Evolutionary conservation across 2,888 invertebrate genomes (phyloP), one percentile per base, ranked within the genome.

Genomic region (Diaperis boleti): DNA sequence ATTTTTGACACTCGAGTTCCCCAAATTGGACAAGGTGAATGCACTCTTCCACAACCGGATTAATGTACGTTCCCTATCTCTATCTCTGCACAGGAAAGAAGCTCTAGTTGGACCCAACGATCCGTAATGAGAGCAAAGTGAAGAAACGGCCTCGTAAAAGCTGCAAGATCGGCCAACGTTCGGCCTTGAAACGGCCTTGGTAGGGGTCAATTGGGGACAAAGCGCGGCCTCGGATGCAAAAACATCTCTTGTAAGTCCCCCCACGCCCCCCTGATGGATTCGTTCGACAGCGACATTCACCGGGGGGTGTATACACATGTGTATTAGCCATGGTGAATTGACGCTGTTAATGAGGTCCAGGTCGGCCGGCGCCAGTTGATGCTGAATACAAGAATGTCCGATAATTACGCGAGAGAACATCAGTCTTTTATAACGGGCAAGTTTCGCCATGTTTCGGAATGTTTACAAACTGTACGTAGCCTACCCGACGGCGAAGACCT

Each of bases 141-240:
- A 77, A 77, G 75, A 76, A 74, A 73, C 72, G 75, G 65, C 74
- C 75, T 75, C 74, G 73, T 73, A 72, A 73, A 72, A 73, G 72
- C 71, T 66, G 71, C 73, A 72, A 77, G 78, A 77, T 78, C 81
- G 79, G 81, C 79, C 80, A 81, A 81, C 76, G 80, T 75, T 78
- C 82, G 82, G 77, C 82, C 82, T 82, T 82, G 82, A 74, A 81
- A 81, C 81, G 80, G 81, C 82, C 82, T 82, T 82, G 81, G 75
- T 72, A 72, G 78, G 78, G 80, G 80, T 79, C 77, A 78, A 72
- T 68, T 68, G 73, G 74, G 75, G 75, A 72, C 74, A 72, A 29
- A 56, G 52, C 50, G 42, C 57, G 52, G 44, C 67, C 42, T 52
- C 59, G 18, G 45, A 56, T 59, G 61, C 61, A 39, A 61, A 62